Evolutionary conservation across 2,113 vertebrate genomes (phyloP), one percentile per base, ranked within the genome.

Genomic region (Oncorhynchus nerka): DNA sequence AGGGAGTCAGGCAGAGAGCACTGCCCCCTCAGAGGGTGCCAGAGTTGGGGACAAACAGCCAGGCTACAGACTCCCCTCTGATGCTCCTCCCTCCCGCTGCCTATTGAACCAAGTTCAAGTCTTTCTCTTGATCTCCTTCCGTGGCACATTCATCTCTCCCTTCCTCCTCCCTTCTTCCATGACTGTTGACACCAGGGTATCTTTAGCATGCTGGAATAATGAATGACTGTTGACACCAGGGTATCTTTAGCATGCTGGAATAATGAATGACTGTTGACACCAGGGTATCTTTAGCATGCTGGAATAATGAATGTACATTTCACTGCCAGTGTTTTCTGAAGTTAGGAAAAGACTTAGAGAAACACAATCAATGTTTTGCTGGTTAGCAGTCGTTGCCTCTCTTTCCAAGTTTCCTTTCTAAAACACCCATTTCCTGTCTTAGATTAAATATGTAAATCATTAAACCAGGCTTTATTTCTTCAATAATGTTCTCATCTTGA

Each of bases 371-470:
- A 74, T 81, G 86, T 88, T 86, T 67, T 83, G 86, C 84, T 89
- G 79, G 88, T 91, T 85, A 82, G 87, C 89, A 83, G 86, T 91
- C 87, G 85, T 80, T 91, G 77, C 45, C 67, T 77, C 61, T 64
- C 67, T 77, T 78, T 85, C 81, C 89, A 84, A 87, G 85, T 83
- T 79, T 84, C 84, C 78, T 72, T 81, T 79, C 87, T 85, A 84
- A 84, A 64, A 51, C 39, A 65, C 32, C 5, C 11, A 11, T 64
- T 81, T 84, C 81, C 77, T 59, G 83, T 83, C 79, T 81, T 69
- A 84, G 89, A 91, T 92, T 88, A 93, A 92, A 93, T 92, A 92
- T 93, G 88, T 89, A 90, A 90, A 90, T 91, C 86, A 85, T 92
- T 92, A 90, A 88, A 88, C 80, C 80, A 71, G 81, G 79, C 89